Conservation (phyloP, 2,797 vertebrate genomes). For the Sus cebifrons region DNA sequence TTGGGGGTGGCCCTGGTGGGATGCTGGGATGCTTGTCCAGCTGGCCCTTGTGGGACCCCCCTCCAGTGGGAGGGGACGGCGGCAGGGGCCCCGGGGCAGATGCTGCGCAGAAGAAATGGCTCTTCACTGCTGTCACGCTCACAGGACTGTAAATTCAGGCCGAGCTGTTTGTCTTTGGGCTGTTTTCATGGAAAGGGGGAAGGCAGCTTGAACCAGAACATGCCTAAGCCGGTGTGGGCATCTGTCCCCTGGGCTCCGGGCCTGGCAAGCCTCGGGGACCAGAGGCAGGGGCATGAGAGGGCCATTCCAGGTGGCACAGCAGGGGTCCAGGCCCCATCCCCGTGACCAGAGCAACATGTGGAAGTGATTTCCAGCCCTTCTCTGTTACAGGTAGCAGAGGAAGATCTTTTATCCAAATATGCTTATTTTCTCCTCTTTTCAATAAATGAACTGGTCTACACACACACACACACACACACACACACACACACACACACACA, state of each 20-base stretch:
- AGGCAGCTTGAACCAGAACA: neutral
- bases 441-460: neutral
- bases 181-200: neutral
- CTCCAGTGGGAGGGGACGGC: neutral
- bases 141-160: neutral
- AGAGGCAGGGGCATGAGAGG: neutral
- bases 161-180: neutral
- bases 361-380: neutral
- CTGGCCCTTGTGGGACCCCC: neutral
- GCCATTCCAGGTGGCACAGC: neutral
- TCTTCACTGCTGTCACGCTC: accelerated
- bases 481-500: no score
- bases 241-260: neutral
- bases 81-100: accelerated
- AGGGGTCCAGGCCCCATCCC: neutral
- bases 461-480: neutral
- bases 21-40: neutral
- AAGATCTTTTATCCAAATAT: neutral
- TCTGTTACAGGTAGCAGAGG: neutral
- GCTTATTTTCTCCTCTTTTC: neutral
- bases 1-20: neutral
- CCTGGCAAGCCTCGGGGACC: neutral
- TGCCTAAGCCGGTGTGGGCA: neutral
- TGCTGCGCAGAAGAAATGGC: neutral
- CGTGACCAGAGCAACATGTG: accelerated